These are phyloP conservation scores for Cepaea nemoralis DNA, from an alignment of 1,140 invertebrate genomes.

Conservation along the genomic window DNA sequence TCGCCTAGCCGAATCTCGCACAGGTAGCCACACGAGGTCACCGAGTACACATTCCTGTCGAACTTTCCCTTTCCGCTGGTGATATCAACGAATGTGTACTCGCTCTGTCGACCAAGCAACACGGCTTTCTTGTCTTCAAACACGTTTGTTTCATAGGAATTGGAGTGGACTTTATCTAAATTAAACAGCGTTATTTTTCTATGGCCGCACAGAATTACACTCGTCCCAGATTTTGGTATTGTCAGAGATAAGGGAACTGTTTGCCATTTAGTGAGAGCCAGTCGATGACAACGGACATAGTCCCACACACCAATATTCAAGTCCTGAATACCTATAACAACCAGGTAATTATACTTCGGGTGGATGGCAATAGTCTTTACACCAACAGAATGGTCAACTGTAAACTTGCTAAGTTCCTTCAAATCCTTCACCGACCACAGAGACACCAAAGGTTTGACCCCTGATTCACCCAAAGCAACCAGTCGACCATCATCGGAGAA, in stretches of 20 bases:
- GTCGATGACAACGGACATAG: neutral
- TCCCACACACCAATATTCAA: conserved; percentile 17
- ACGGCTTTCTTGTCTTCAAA: conserved; percentile 30
- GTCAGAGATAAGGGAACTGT: conserved; percentile 16
- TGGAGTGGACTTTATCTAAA: conserved; percentile 16
- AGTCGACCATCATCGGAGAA: conserved; percentile 30
- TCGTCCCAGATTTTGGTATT: conserved; percentile 17
- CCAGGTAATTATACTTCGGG: neutral
- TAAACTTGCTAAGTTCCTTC: conserved; percentile 19
- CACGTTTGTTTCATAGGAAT: conserved; percentile 29
- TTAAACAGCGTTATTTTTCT: conserved; percentile 30
- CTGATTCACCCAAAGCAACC: conserved; percentile 36
- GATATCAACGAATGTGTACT: conserved; percentile 39
- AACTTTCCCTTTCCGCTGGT: conserved; percentile 15
- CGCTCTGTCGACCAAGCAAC: conserved; percentile 29
- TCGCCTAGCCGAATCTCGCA: conserved; percentile 29
- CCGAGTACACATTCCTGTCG: conserved; percentile 22
- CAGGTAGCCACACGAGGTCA: conserved; percentile 29
- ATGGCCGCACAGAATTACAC: conserved; percentile 29
- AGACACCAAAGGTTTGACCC: conserved; percentile 23
- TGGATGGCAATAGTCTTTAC: conserved; percentile 20
- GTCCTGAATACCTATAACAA: conserved; percentile 2
- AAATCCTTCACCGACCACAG: conserved; percentile 11
- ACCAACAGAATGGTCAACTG: neutral
- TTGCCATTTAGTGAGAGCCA: conserved; percentile 28